Conservation (phyloP, 2,113 vertebrate genomes). For the Sander vitreus region DNA sequence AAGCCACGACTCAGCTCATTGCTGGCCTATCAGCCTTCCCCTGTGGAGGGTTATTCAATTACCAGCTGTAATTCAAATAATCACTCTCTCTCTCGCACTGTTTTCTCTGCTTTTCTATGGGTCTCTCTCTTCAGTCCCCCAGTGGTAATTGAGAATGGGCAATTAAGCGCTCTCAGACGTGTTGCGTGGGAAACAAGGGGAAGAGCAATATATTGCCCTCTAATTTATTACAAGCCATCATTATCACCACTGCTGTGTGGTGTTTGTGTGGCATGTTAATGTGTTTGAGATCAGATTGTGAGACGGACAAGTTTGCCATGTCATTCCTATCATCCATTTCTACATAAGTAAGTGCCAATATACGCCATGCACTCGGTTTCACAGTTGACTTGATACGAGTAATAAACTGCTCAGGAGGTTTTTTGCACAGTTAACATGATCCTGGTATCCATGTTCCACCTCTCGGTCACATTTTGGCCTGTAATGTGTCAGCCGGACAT, state of each 20-base stretch:
- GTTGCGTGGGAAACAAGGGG: slow-evolving; percentile 61
- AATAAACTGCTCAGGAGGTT: slow-evolving; percentile 13
- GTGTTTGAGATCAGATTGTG: neutral
- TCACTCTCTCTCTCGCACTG: slow-evolving; percentile 48
- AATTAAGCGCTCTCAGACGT: slow-evolving; percentile 68
- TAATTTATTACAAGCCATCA: slow-evolving; percentile 59
- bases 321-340: slow-evolving; percentile 9
- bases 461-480: neutral
- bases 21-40: slow-evolving; percentile 69
- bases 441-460: neutral
- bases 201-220: slow-evolving; percentile 51
- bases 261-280: neutral
- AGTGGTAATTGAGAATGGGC: slow-evolving; percentile 64
- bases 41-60: slow-evolving; percentile 75
- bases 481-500: neutral
- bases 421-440: neutral
- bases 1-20: slow-evolving; percentile 61
- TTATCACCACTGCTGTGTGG: slow-evolving; percentile 20
- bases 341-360: slow-evolving; percentile 3
- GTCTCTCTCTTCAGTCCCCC: slow-evolving; percentile 45
- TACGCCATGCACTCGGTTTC: neutral
- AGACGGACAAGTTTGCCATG: neutral
- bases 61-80: slow-evolving; percentile 77
- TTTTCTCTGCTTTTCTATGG: slow-evolving; percentile 30
- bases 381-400: neutral